Base-by-base conservation (phyloP, 2,113 vertebrate genomes). In the Lampris incognitus region DNA sequence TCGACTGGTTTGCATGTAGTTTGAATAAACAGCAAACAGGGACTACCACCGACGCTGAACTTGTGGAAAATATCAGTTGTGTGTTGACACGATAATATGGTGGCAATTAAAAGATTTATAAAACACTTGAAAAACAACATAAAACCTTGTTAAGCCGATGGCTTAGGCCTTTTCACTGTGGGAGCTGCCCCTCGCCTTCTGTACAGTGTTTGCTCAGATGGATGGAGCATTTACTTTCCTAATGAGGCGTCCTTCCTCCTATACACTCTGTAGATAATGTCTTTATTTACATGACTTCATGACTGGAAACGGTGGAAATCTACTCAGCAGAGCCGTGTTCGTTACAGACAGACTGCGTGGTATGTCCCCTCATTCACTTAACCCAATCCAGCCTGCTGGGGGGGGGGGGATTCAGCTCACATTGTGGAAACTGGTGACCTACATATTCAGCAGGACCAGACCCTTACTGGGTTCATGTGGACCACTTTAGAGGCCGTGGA, bases 181-280 rank as follows among this genome's bases (percentile, higher is more conserved):
- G 9, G 57, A 70, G 49, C 46, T 41, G 11, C 41, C 59, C 24
- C 57, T 48, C 6, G 0, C 42, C 39, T 11, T 9, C 59, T 56
- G 48, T 65, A 9, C 5, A 63, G 11, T 66, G 24, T 79, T 82
- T 79, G 62, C 65, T 63, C 48, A 72, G 55, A 59, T 55, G 52
- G 77, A 78, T 44, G 66, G 51, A n/a, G 46, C 49, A 69, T 83
- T 81, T 76, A 44, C 68, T 74, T 70, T 77, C 72, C 46, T 86
- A 82, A 81, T 79, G 86, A 85, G 69, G 24, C 1, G 68, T 59
- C 59, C 79, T 79, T 74, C 74, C 81, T 79, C 49, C 41, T 57
- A 38, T 56, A 67, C 52, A 40, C 62, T 67, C 37, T 24, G 50
- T 67, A 71, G 72, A 82, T 79, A 81, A 81, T 64, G 65, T 51